Evolutionary conservation across 2,113 vertebrate species (phyloP), one percentile per base, ranked within the genome.

Genomic region (Otis tarda): DNA sequence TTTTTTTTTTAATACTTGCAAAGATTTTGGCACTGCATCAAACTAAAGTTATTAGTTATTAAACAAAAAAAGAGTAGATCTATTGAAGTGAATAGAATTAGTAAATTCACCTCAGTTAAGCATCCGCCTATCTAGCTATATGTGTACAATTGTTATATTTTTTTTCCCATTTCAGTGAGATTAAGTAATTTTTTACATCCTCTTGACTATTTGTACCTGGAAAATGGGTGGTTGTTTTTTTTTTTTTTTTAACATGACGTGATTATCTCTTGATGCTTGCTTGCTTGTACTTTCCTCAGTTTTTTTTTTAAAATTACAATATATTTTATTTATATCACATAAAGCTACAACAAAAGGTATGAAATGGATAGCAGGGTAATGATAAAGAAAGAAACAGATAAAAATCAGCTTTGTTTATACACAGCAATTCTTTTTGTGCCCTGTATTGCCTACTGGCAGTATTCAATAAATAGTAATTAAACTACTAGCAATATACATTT

Each of bases 401-500:
- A 81, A 79, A 83, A 74, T n/a, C 56, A 28, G 11, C 74, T 88
- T 43, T 77, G 12, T 61, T 96, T 63, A 63, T 68, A 90, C 41
- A 37, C 13, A 78, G 10, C 39, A 49, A 64, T 37, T 79, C 4
- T n/a, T 83, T 90, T 27, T 92, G 24, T 77, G 56, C 13, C 39
- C 11, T 5, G 4, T 33, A 37, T 61, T 93, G 9, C n/a, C 68
- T 63, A 78, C 19, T 2, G 4, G 33, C 60, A 76, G 27, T 85
- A 89, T 27, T 95, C 77, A 92, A 93, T 76, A 89, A 84, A 73
- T 19, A 74, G 22, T 61, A 73, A 84, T 82, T 82, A 87, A 96
- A 93, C 52, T 35, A 76, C 39, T 79, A 76, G 60, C 69, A 49
- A 86, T 89, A 94, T 12, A 37, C 4, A 10, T 69, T 73, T 79